Evolutionary conservation across 2,888 invertebrate species (phyloP), one percentile per base, ranked within the genome.

Genomic region (Pocota personata): DNA sequence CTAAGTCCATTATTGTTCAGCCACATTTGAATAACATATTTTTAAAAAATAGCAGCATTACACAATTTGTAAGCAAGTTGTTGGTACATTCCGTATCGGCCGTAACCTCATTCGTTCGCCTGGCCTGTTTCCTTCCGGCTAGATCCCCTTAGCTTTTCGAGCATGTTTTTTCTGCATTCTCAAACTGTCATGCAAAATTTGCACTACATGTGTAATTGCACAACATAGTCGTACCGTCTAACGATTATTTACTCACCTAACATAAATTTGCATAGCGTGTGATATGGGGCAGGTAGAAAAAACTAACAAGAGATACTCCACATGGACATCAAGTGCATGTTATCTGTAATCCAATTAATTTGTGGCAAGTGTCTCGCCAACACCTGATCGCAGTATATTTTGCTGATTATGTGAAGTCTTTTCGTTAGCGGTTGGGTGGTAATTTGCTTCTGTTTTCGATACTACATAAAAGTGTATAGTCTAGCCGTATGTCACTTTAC

Each of bases 331-430:
- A 83, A 72, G 79, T 82, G 73, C 30, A 79, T 73, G 79, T 76
- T 80, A 80, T 86, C 80, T 76, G 66, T 66, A 66, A 80, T 86
- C 84, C 84, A 86, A 86, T 86, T 86, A 86, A 86, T 86, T 86
- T 86, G 84, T 76, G 76, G 84, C 80, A 86, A 86, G 84, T 86
- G 84, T 86, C 80, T 80, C 80, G 80, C 80, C 80, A 86, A 80
- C 84, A 86, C 84, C 80, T 86, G 80, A 86, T 86, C 37, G 80
- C 76, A 24, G 71, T 80, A 76, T 80, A 66, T 82, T 86, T 71
- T 66, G 37, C 71, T 40, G 76, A 69, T 75, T 57, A 69, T 27
- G 48, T 19, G 27, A 57, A 50, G 69, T 14, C 32, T 58, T 69
- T 69, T 57, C 30, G 55, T 60, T 27, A 16, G 21, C 55, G 24